phyloP scores from a whole-genome alignment of 2,888 invertebrate species.

The Stenichneumon culpator region DNA sequence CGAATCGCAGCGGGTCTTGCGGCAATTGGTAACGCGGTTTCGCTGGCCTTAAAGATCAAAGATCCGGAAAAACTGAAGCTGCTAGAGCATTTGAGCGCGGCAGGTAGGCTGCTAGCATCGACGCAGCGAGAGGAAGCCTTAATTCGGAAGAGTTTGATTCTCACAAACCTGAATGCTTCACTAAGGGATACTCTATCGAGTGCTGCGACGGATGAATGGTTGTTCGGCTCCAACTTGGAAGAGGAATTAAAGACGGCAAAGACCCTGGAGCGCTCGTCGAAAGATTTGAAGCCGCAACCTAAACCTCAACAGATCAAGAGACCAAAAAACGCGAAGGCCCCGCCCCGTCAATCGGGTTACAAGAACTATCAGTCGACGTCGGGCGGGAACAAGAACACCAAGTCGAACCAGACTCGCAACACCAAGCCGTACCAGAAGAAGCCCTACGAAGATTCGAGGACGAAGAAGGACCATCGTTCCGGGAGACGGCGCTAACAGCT shows the following conservation, averaged over 20 bases:
- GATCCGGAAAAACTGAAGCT: neutral
- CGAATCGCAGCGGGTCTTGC: neutral
- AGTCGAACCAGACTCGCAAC: no score
- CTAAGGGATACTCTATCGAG: neutral
- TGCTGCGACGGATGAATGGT: slow-evolving; percentile 42
- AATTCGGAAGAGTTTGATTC: neutral
- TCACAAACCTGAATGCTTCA: neutral
- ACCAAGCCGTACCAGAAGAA: neutral
- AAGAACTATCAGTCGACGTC: slow-evolving; percentile 1
- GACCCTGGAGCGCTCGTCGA: slow-evolving; percentile 26
- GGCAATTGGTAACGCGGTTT: neutral
- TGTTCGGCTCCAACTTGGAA: slow-evolving; percentile 47
- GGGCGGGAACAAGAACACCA: slow-evolving; percentile 9
- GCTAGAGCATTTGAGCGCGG: neutral
- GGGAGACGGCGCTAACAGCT: slow-evolving; percentile 1
- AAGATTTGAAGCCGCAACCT: slow-evolving; percentile 18
- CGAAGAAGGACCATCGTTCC: neutral
- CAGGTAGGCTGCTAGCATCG: neutral
- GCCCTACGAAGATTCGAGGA: neutral
- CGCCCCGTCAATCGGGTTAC: slow-evolving; percentile 36
- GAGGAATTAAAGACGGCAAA: slow-evolving; percentile 4
- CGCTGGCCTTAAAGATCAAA: neutral
- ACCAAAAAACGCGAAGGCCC: slow-evolving; percentile 61
- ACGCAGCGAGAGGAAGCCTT: neutral
- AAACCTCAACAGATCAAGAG: slow-evolving; percentile 13